Evolutionary conservation across 2,888 invertebrate genomes (phyloP), one percentile per base, ranked within the genome.

Genomic region (Villa cingulata): DNA sequence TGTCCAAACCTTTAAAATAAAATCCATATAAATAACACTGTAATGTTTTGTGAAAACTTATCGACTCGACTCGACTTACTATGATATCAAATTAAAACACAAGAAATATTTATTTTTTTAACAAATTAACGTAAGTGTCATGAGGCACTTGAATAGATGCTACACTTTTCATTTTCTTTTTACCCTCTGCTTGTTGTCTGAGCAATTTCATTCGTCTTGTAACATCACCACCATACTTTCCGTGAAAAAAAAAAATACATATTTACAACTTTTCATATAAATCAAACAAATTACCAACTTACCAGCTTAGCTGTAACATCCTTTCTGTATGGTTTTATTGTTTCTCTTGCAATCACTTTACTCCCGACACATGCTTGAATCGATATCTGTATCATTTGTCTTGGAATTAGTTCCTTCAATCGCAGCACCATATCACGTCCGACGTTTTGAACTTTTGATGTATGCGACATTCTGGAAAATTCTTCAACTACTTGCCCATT

Each of bases 251-350:
- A 49, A 41, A 41, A 48, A 38, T 40, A 39, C 17, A 37, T 27
- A 17, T 36, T 10, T 23, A 12, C 18, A 38, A 18, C 12, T 37
- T n/a, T 14, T 18, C n/a, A 43, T 38, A 44, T 45, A 14, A 17
- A 20, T 18, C 20, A 40, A 39, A 27, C 39, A 16, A 6, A 5
- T 20, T n/a, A 19, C 40, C 38, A 7, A 23, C 36, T 46, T 74
- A 92, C 91, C 74, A 92, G 72, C 77, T 94, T 95, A 2, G 88
- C 86, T 1, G 89, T 85, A 1, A 96, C 94, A 72, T 96, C 92
- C 71, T 96, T 96, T 56, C 87, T 77, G 56, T 80, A 86, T 0
- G 95, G 78, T 63, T 86, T 87, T 34, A 96, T 72, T 46, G 82
- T 88, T 71, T 91, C 90, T 56, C 94, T 76, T 0, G 89, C 86